These are phyloP conservation scores for Calliopsis andreniformis DNA, from an alignment of 1,140 invertebrate species.

Conservation along the genomic window DNA sequence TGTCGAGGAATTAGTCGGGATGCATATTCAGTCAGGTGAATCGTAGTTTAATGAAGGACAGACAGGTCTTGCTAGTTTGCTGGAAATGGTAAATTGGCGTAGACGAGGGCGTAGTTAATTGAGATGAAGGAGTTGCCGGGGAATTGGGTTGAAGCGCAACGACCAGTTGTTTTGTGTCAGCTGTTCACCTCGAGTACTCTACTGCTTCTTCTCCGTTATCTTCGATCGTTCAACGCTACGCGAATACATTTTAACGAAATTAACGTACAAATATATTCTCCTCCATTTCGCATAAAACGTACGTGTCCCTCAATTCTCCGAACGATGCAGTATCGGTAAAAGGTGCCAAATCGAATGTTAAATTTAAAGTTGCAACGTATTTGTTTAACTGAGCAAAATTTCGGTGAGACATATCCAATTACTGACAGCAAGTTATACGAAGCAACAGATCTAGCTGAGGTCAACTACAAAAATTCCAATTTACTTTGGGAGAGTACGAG, in stretches of 20 bases:
- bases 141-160: slow-evolving; percentile 49
- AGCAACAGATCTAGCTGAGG: not conserved
- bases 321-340: too few species aligned
- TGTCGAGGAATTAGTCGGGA: slow-evolving; percentile 38
- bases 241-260: not conserved
- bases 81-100: slow-evolving; percentile 59
- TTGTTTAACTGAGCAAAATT: slow-evolving; percentile 15
- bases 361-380: too few species aligned
- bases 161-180: slow-evolving; percentile 43
- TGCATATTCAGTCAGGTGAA: slow-evolving; percentile 61
- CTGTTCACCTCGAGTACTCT: slow-evolving; percentile 11
- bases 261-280: not conserved
- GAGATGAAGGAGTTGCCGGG: slow-evolving; percentile 38
- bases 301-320: not conserved
- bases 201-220: slow-evolving; percentile 15
- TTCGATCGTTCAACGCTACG: not conserved
- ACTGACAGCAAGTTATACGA: slow-evolving; percentile 42
- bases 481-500: not conserved
- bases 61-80: slow-evolving; percentile 27
- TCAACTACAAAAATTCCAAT: slow-evolving; percentile 31
- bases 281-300: not conserved
- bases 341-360: too few species aligned
- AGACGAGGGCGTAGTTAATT: slow-evolving; percentile 55
- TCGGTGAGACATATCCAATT: slow-evolving; percentile 23
- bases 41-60: slow-evolving; percentile 58